Evolutionary conservation across 2,888 invertebrate species (phyloP), one percentile per base, ranked within the genome.

Genomic region (Phlogophora meticulosa): DNA sequence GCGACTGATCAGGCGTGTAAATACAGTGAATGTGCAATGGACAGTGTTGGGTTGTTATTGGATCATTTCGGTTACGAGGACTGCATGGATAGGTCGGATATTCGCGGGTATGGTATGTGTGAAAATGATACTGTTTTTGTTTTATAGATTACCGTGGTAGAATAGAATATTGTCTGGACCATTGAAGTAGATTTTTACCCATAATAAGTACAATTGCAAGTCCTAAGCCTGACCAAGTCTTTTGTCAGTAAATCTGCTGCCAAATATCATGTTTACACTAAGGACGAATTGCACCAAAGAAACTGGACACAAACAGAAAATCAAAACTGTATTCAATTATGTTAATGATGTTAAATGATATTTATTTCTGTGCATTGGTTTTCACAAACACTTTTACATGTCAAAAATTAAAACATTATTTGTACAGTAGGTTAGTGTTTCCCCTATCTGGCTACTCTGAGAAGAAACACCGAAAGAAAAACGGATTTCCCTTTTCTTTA

Each of bases 21-120:
- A 80, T 82, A 73, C 57, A 74, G 70, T 77, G 72, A 74, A 69
- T 22, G 67, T 66, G 70, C 53, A 68, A 68, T 66, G 52, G 32
- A 49, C 17, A 51, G 56, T 61, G 51, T 22, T 53, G 76, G 65
- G 36, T 74, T 81, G 48, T 55, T 63, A 66, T 61, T 55, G 49
- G 57, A 67, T 77, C 36, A 74, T 69, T 81, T 78, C 34, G 52
- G 66, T 71, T 78, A 69, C 17, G 51, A 58, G 46, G 45, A 67
- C 58, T 48, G 40, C 43, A 24, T 59, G 60, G 42, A 62, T 52
- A 65, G 58, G 36, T 43, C 20, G 11, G 48, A 28, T 66, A 32
- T 59, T 57, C 0, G 3, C 2, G n/a, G 34, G 38, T 62, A 60
- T 72, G 59, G 43, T 75, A 38, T 60, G 66, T 69, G 70, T 68